phyloP scores from a whole-genome alignment of 2,113 vertebrate genomes.

The Anthoscopus minutus region DNA sequence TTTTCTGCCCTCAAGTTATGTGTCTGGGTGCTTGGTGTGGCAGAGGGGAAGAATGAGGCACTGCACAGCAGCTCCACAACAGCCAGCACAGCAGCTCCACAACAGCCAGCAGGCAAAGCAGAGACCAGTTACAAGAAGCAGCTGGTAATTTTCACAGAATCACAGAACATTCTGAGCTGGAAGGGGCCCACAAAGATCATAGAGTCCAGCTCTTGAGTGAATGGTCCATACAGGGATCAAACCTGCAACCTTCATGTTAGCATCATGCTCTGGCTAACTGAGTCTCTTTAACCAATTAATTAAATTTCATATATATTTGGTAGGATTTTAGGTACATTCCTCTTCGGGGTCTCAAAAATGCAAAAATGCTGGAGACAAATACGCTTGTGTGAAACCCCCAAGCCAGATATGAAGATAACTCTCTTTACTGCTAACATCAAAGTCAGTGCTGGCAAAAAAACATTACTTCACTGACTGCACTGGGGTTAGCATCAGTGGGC shows the following conservation, averaged over 20 bases:
- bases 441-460: neutral
- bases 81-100: neutral
- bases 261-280: neutral
- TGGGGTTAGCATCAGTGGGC: neutral
- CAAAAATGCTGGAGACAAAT: neutral
- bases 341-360: neutral
- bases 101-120: neutral
- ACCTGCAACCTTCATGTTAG: neutral
- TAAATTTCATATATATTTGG: neutral
- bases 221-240: neutral
- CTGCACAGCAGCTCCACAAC: neutral
- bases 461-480: neutral
- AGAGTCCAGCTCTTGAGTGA: neutral
- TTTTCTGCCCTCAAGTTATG: neutral
- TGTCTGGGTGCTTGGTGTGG: neutral
- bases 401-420: neutral
- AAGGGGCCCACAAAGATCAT: neutral
- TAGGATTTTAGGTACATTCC: neutral
- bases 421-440: neutral
- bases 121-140: neutral
- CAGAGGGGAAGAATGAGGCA: neutral
- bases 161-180: neutral
- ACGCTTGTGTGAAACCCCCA: neutral
- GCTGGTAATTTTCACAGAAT: neutral
- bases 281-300: neutral